Percentiles rank a stretch among this genome's conserved stretches.
Conservation (phyloP, 2,797 vertebrate species). For the Lithobates sylvaticus region DNA sequence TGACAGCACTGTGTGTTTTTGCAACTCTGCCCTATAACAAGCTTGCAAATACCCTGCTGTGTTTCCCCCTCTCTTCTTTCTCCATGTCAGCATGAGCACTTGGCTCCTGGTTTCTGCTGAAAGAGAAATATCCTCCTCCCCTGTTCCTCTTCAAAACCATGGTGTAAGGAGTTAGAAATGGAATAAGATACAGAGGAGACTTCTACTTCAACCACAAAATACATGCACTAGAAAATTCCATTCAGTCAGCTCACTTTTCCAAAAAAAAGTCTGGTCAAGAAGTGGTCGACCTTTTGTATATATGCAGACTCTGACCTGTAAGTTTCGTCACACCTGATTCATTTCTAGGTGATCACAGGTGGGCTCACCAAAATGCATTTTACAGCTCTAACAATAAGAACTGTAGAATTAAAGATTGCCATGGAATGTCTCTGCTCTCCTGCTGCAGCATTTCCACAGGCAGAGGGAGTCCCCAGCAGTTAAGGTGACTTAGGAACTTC, state of each 20-base stretch:
- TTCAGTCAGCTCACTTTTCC: background rate
- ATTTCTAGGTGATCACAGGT: background rate
- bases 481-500: no score
- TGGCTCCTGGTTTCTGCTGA: slow-evolving; percentile 40
- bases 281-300: no score
- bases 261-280: no score
- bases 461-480: no score
- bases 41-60: slow-evolving; percentile 19
- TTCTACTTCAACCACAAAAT: background rate
- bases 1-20: background rate
- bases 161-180: slow-evolving; percentile 17
- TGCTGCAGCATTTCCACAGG: no score
- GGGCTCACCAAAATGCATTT: background rate
- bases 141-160: slow-evolving; percentile 24
- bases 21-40: slow-evolving; percentile 27
- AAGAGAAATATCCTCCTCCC: background rate
- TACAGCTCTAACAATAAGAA: background rate
- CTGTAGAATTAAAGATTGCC: no score
- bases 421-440: no score
- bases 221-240: background rate
- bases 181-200: background rate
- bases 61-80: slow-evolving; percentile 31
- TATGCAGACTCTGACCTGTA: no score
- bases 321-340: no score
- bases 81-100: slow-evolving; percentile 32